Evolutionary conservation across 2,888 invertebrate species (phyloP).

Genomic region (Amorpha juglandis): DNA sequence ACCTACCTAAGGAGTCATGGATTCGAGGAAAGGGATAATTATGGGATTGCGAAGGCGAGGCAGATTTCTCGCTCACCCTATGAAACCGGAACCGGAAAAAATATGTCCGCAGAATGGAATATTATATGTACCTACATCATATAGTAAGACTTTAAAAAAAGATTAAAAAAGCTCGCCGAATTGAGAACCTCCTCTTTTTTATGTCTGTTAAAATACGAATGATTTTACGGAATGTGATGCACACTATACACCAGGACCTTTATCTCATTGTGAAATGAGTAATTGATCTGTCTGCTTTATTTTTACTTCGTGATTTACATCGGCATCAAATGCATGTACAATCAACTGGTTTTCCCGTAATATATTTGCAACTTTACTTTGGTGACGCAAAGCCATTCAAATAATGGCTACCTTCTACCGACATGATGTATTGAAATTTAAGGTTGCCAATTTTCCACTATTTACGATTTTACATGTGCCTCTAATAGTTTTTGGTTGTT

Average conservation of each 20-base stretch:
- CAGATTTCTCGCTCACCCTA: too few species aligned
- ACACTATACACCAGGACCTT: background rate
- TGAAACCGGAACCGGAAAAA: too few species aligned
- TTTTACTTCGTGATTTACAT: background rate
- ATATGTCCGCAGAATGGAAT: too few species aligned
- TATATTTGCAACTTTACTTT: background rate
- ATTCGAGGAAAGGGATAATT: too few species aligned
- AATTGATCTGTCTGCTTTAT: background rate
- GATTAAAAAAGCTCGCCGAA: too few species aligned
- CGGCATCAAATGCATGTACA: background rate
- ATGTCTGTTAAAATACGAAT: too few species aligned
- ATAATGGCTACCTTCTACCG: background rate
- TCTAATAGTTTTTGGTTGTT: background rate
- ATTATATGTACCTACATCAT: too few species aligned
- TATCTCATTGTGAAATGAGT: background rate
- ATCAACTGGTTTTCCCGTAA: background rate
- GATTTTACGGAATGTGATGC: too few species aligned
- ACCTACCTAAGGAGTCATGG: too few species aligned
- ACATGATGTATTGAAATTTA: slow-evolving; percentile 10
- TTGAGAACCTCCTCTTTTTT: too few species aligned
- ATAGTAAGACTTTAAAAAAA: too few species aligned
- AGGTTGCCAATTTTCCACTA: background rate
- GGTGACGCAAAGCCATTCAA: background rate
- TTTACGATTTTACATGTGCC: background rate
- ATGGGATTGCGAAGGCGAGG: too few species aligned